Evolutionary conservation across 1,140 invertebrate genomes (phyloP).

Genomic region (Metopolophium dirhodum): DNA sequence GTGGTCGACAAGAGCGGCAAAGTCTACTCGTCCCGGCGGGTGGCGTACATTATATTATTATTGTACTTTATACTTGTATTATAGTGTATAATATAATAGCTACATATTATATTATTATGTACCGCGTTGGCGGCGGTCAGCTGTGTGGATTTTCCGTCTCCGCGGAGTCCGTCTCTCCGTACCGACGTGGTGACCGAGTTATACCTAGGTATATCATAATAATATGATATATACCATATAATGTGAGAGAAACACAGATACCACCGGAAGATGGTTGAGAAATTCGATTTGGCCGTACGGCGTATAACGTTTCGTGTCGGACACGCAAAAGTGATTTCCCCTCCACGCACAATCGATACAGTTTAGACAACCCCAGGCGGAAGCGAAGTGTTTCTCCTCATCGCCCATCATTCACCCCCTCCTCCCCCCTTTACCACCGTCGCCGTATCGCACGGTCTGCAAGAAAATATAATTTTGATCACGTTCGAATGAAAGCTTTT

Average conservation of each 20-base stretch:
- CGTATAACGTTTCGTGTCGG: slow-evolving; percentile 48
- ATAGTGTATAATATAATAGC: not conserved
- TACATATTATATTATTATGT: not conserved
- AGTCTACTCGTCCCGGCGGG: not conserved
- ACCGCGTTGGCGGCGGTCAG: not conserved
- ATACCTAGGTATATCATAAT: not conserved
- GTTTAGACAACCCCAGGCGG: not conserved
- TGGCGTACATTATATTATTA: not conserved
- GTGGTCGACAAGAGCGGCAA: not conserved
- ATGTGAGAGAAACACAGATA: no score
- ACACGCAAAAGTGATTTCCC: slow-evolving; percentile 41
- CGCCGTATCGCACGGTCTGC: not conserved
- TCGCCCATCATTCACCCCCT: not conserved
- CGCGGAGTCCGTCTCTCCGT: not conserved
- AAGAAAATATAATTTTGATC: slow-evolving; percentile 47
- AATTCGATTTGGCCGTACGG: not conserved
- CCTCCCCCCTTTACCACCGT: not conserved
- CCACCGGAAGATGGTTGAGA: not conserved
- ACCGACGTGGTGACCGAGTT: not conserved
- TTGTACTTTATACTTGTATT: not conserved
- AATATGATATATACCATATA: not conserved
- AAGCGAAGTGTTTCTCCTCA: not conserved
- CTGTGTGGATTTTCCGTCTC: not conserved
- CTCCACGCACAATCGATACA: slow-evolving; percentile 33
- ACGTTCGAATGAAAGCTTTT: slow-evolving; percentile 27